Base-by-base conservation (phyloP, 2,797 vertebrate species). In the Parambassis ranga region DNA sequence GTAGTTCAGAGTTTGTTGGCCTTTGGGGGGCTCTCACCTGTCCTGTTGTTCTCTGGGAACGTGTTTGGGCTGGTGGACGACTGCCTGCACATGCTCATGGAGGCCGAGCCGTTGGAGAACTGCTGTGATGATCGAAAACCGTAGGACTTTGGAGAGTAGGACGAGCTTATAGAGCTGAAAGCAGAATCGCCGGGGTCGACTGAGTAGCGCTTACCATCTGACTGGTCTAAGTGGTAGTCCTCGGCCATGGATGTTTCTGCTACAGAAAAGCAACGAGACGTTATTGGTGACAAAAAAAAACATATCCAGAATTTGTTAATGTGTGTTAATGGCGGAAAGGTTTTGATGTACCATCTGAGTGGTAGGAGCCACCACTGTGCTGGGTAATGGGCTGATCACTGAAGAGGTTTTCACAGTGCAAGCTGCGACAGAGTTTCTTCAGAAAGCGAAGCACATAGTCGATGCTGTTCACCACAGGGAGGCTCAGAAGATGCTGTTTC, bases 341-440 rank as follows among this genome's bases (percentile, higher is more conserved):
- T 39, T 28, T 4, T 6, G 10, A 46, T n/a, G 47, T 88, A 88
- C 90, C 90, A 22, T 92, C 92, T 18, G 89, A 90, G 24, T 92
- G 91, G 68, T 92, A 92, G 0, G 90, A 66, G 43, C 67, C 13
- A 0, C 90, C 4, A 0, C 74, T 83, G 82, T 84, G 85, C 77
- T 92, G 93, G 47, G 88, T 90, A 65, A 96, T 95, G 56, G 96
- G 96, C 89, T 97, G 95, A 83, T 96, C 96, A 63, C 97, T 98
- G 92, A 99, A 99, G 85, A 99, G 95, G 81, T 95, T 94, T 53
- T 98, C 97, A 74, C 96, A 98, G 85, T 96, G 87, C 47, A 99
- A 92, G 82, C 94, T 98, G 78, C 94, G 93, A 51, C 97, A 99
- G 24, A 99, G 93, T 86, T 98, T 98, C 92, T 98, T 93, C 61